Conservation (phyloP, 1,140 invertebrate species). For the Cydia amplana region DNA sequence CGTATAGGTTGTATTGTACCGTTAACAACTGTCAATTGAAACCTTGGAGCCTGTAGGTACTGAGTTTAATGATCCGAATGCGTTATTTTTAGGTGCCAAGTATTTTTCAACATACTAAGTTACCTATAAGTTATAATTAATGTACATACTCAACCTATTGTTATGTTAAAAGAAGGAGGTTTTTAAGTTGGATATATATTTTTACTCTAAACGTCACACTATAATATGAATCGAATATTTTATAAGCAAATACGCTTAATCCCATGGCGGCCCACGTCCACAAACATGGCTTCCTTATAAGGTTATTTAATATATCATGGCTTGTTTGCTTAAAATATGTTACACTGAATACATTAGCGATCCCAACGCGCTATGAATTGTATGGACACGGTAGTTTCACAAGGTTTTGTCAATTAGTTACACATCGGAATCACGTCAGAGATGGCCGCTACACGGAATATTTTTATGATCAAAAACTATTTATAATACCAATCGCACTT, state of each 20-base stretch:
- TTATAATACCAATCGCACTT: neutral
- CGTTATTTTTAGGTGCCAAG: neutral
- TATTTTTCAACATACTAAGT: neutral
- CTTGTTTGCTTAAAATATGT: conserved; percentile 28
- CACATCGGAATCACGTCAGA: neutral
- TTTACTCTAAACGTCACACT: neutral
- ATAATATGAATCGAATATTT: conserved; percentile 21
- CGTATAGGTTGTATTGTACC: too few relatives aligned
- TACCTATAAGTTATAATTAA: too few relatives aligned
- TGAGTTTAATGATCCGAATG: neutral
- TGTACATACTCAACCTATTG: too few relatives aligned
- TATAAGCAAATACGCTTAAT: conserved; percentile 23
- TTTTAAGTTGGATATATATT: neutral
- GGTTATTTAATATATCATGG: conserved; percentile 26
- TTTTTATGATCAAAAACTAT: neutral
- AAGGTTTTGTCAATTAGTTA: conserved; percentile 17
- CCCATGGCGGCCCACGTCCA: neutral
- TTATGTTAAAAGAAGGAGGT: too few relatives aligned
- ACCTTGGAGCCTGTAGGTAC: neutral
- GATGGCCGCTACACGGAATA: neutral
- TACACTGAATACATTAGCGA: conserved; percentile 22
- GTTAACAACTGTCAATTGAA: neutral
- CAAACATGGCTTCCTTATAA: conserved; percentile 22
- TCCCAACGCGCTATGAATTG: neutral
- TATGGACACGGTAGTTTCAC: conserved; percentile 14